Evolutionary conservation across 2,113 vertebrate species (phyloP).

Genomic region (Sinocyclocheilus grahami): DNA sequence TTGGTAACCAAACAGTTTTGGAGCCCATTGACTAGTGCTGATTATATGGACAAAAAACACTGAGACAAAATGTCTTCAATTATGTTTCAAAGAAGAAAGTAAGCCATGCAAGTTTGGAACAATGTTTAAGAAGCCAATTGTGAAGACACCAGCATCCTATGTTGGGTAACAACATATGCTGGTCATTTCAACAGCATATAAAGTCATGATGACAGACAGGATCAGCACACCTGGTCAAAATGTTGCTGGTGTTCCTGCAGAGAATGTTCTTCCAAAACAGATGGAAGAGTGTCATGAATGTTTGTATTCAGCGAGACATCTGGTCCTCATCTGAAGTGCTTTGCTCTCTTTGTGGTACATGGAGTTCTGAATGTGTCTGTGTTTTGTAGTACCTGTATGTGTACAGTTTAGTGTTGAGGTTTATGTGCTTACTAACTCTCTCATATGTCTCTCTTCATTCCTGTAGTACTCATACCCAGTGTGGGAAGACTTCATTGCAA

Average conservation of each 20-base stretch:
- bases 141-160: no score
- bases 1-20: background rate
- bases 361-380: constrained; percentile 8
- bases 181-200: background rate
- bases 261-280: constrained; percentile 12
- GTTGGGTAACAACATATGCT: background rate
- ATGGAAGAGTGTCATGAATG: constrained; percentile 26
- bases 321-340: constrained; percentile 42
- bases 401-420: background rate
- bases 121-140: no score
- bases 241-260: background rate
- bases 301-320: constrained; percentile 42
- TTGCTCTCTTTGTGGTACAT: constrained; percentile 33
- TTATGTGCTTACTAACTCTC: constrained; percentile 30
- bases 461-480: constrained; percentile 93
- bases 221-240: background rate
- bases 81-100: background rate
- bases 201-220: constrained; percentile 2
- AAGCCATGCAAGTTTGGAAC: background rate
- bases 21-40: background rate
- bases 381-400: constrained; percentile 1
- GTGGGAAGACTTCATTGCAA: constrained; percentile 98
- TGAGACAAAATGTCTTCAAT: background rate
- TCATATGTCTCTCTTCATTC: constrained; percentile 38
- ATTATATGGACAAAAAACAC: background rate